Evolutionary conservation across 2,113 vertebrate genomes (phyloP), one percentile per base, ranked within the genome.

Genomic region (Hyla sarda): DNA sequence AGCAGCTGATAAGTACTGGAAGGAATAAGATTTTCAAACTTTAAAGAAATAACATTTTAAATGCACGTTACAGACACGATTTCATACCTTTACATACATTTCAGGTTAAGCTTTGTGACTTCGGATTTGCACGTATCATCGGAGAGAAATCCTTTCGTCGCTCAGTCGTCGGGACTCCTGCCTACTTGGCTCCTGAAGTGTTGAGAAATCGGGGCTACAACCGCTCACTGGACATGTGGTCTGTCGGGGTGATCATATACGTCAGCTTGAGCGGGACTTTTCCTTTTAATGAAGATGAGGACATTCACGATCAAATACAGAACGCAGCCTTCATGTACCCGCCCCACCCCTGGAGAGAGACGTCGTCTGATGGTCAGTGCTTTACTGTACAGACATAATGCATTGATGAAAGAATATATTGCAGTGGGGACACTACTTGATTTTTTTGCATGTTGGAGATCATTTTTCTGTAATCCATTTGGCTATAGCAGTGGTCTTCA

Each of bases 261-360:
- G 97, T 98, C 88, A 98, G 97, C 92, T 93, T 98, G 76, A 97
- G 97, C 0, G 97, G 97, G 25, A 98, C 97, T 0, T 98, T 98
- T 88, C 97, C 97, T 0, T 98, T 98, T 88, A 98, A 98, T 9
- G 97, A 98, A 88, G 97, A 98, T 0, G 97, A 98, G 88, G 97
- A 98, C 69, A 98, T 98, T 91, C 97, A 95, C 0, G 97, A 98
- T 90, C 97, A 98, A 93, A 98, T 98, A 84, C 97, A 97, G 92
- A 98, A 98, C 0, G 97, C 97, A 0, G 97, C 96, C 85, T 98
- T 98, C 90, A 98, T 97, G 97, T 98, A 97, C 89, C 97, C 97
- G 0, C 93, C 95, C 6, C 96, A 95, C 88, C 97, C 97, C 28
- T 98, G 97, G 97, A 96, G 95, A 88, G 91, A 93, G 89, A 97